Conservation (phyloP, 2,888 invertebrate species). For the Tipula lateralis region DNA sequence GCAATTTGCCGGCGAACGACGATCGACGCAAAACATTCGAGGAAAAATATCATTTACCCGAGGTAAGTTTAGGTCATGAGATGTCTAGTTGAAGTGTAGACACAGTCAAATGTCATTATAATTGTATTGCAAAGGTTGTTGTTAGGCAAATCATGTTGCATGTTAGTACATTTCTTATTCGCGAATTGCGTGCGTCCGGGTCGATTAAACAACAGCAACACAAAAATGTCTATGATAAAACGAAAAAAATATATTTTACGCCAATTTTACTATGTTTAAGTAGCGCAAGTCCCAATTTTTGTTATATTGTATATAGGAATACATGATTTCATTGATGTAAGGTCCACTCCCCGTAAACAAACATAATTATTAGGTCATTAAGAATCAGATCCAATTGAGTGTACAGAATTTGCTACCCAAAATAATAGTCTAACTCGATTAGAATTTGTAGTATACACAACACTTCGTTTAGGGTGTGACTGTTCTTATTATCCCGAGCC, state of each 20-base stretch:
- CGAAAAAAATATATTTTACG: background rate
- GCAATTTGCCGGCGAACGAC: slow-evolving; percentile 45
- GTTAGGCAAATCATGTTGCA: background rate
- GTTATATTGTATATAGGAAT: background rate
- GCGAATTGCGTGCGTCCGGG: background rate
- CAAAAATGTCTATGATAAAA: background rate
- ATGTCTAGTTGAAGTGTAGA: background rate
- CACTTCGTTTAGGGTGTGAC: background rate
- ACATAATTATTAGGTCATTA: too few species aligned
- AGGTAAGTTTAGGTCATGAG: slow-evolving; percentile 47
- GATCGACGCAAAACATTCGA: slow-evolving; percentile 34
- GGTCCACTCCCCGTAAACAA: background rate
- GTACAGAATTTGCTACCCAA: background rate
- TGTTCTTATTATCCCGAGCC: background rate
- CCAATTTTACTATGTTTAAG: background rate
- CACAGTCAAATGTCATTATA: background rate
- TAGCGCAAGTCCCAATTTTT: background rate
- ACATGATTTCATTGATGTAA: background rate
- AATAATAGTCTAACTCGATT: too few species aligned
- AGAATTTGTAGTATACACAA: background rate
- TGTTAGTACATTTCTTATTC: background rate
- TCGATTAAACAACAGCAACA: background rate
- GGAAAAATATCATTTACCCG: slow-evolving; percentile 52
- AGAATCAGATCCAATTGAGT: background rate
- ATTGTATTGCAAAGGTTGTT: background rate